These are phyloP conservation scores for Thaleichthys pacificus DNA, from an alignment of 2,797 vertebrate species.

Conservation along the genomic window DNA sequence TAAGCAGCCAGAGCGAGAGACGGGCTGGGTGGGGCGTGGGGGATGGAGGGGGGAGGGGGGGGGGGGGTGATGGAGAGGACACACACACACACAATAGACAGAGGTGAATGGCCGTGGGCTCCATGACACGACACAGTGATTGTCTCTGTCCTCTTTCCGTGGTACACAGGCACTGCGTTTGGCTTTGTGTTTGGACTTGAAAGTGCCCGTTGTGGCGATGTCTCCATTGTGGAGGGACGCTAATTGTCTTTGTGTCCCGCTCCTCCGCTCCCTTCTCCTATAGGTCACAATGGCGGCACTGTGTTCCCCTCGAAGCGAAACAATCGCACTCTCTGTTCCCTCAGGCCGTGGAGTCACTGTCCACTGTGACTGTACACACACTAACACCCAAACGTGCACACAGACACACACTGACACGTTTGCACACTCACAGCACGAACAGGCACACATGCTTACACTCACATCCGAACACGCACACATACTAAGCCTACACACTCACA, in stretches of 20 bases:
- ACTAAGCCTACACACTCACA: neutral
- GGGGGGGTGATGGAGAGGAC: neutral
- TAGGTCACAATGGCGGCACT: constrained; percentile 82
- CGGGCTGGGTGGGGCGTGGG: neutral
- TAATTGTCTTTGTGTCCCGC: constrained; percentile 84
- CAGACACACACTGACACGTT: neutral
- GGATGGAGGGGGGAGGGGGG: neutral
- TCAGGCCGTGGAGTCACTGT: constrained; percentile 67
- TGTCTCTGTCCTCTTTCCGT: constrained; percentile 57
- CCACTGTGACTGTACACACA: constrained; percentile 76
- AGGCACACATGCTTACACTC: neutral
- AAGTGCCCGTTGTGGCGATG: constrained; percentile 70
- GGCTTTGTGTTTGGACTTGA: constrained; percentile 43
- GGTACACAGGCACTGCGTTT: constrained; percentile 42
- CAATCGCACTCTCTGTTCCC: constrained; percentile 76
- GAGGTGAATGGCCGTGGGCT: constrained; percentile 12
- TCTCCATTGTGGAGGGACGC: constrained; percentile 76
- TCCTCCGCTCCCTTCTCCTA: constrained; percentile 42
- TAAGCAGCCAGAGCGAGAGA: constrained; percentile 18
- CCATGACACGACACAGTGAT: constrained; percentile 10
- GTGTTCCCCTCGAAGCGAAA: constrained; percentile 79
- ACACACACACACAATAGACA: constrained; percentile 2
- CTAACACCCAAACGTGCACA: constrained; percentile 76
- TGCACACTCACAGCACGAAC: neutral
- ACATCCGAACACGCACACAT: neutral